phyloP scores from a whole-genome alignment of 2,888 invertebrate genomes.

The Heliconius ethilla region DNA sequence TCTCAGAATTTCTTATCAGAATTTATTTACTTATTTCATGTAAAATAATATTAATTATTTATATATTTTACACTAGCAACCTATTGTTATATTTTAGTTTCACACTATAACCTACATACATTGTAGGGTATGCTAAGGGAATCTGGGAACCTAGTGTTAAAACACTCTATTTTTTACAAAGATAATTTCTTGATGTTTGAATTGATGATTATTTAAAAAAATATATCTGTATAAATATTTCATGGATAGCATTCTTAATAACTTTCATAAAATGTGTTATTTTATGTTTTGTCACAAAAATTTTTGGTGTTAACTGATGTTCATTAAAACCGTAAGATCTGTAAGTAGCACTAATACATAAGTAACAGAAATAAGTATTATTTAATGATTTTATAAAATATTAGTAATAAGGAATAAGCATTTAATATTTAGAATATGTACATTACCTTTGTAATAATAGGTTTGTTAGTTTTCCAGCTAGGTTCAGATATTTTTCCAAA shows the following conservation, averaged over 20 bases:
- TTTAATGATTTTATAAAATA: neutral
- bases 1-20: constrained; percentile 17
- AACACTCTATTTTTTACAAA: neutral
- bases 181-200: neutral
- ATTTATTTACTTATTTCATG: neutral
- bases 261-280: neutral
- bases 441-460: constrained; percentile 68
- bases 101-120: neutral
- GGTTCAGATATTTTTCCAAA: constrained; percentile 73
- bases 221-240: neutral
- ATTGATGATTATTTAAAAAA: neutral
- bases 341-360: constrained; percentile 1
- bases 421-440: neutral
- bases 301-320: neutral
- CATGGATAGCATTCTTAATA: neutral
- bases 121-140: neutral
- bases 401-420: neutral
- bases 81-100: neutral
- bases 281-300: neutral
- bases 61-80: neutral
- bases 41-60: neutral
- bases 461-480: constrained; percentile 70
- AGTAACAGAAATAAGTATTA: neutral
- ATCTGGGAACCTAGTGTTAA: neutral
- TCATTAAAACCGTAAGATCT: neutral